Evolutionary conservation across 2,888 invertebrate species (phyloP).

Genomic region (Laothoe populi): DNA sequence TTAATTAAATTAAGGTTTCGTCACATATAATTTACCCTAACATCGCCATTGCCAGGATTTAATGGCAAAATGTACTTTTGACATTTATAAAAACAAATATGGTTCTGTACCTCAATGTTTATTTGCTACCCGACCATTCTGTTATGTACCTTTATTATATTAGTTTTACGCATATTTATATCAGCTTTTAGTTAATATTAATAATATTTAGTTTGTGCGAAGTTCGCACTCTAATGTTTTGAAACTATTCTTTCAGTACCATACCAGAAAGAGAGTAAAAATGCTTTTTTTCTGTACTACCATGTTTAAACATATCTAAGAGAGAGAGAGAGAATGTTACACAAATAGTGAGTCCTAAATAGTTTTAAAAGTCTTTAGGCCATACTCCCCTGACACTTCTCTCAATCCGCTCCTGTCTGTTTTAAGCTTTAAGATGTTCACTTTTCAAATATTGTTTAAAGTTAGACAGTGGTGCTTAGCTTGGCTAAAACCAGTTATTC

Average conservation of each 20-base stretch:
- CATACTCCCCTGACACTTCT: neutral
- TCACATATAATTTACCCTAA: no score
- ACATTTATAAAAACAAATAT: neutral
- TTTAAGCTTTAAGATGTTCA: neutral
- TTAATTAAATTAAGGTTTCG: no score
- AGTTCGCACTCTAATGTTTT: neutral
- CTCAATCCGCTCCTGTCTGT: neutral
- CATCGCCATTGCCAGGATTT: no score
- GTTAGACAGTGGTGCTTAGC: neutral
- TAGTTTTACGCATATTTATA: slow-evolving; percentile 28
- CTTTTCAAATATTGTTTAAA: neutral
- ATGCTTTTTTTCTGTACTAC: neutral
- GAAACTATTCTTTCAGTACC: neutral
- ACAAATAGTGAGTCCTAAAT: neutral
- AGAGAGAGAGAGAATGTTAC: neutral
- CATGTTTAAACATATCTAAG: neutral
- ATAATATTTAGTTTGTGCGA: slow-evolving; percentile 8
- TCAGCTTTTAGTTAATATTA: slow-evolving; percentile 34
- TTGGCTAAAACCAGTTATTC: neutral
- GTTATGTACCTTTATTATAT: slow-evolving; percentile 63
- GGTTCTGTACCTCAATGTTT: slow-evolving; percentile 49
- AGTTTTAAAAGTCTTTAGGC: neutral
- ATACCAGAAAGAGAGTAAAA: neutral
- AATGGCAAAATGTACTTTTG: no score
- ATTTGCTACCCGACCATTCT: slow-evolving; percentile 71